A percentile compares a stretch with the other conserved stretches of the same genome.
phyloP scores from a whole-genome alignment of 2,797 vertebrate species.

The Phrynocephalus vlangalii region DNA sequence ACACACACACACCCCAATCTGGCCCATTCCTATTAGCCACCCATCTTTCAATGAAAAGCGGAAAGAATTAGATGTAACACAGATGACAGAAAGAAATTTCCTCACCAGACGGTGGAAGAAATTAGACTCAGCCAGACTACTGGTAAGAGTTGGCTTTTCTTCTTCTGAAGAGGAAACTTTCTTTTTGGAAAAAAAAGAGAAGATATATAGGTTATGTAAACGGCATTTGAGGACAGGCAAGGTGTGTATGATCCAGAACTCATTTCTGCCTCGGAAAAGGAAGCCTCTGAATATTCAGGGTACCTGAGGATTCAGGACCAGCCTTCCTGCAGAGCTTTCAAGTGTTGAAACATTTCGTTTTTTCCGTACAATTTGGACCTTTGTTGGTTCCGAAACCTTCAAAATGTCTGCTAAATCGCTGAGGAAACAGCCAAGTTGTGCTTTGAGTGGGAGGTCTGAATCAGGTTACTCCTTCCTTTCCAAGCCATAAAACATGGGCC shows the following conservation, averaged over 20 bases:
- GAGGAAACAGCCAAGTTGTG: not conserved
- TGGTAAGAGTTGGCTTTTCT: not conserved
- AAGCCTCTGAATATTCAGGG: not conserved
- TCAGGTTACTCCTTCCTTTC: no score
- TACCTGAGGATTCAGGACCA: not conserved
- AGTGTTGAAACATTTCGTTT: not conserved
- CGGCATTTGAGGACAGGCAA: not conserved
- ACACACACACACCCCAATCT: no score
- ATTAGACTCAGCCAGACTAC: not conserved
- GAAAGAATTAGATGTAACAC: not conserved
- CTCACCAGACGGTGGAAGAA: not conserved
- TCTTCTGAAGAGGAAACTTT: not conserved
- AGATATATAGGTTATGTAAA: slow-evolving; percentile 9
- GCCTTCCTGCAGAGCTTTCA: not conserved
- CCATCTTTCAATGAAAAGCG: not conserved
- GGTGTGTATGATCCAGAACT: not conserved
- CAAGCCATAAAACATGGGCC: no score
- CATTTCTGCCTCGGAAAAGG: not conserved
- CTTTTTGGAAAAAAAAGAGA: not conserved
- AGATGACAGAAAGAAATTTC: not conserved
- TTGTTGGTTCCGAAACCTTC: not conserved
- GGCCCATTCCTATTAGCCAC: not conserved
- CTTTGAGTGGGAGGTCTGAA: no score
- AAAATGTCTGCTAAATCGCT: not conserved
- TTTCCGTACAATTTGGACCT: no score